Evolutionary conservation across 1,140 invertebrate species (phyloP), one percentile per base, ranked within the genome.

Genomic region (Trichonephila clavipes): DNA sequence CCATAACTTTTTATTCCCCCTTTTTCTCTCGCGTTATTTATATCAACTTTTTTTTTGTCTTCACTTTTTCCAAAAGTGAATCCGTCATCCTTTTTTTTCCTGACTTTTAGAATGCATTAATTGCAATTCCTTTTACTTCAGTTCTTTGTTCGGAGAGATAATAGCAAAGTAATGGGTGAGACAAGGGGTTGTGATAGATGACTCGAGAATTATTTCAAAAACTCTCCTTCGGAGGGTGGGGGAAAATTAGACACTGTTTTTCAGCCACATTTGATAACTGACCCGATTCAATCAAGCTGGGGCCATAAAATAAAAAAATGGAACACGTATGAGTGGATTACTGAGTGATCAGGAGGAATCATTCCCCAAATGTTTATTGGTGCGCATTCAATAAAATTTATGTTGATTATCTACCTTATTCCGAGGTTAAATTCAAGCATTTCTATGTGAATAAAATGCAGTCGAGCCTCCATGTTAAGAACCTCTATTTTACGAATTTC

Each of bases 21-120:
- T 88, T 64, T 16, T 34, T 40, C 72, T 4, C 16, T 40, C 24
- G 34, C 12, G 28, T 77, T 77, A 77, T 77, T 77, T 77, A 77
- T 77, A 8, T 51, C 40, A 24, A 85, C 82, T 85, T 85, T 58
- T 85, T 24, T 82, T 58, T 85, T 85, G n/a, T 58, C 21, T 24
- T 8, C 6, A 5, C 14, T 77, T 24, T 40, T 77, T 34, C 24
- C 14, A 77, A 5, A 16, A 34, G 19, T 77, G 24, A 28, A 34
- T 24, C 5, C 14, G 19, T 28, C 10, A 58, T 58, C 58, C n/a
- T 85, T 85, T 51, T n/a, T 58, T 28, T 44, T 16, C 5, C 77
- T 40, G 2, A 19, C 77, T 40, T 51, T 59, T 44, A 85, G n/a
- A 85, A 51, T 85, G 82, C 82, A 59, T 77, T 77, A 77, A 77